Base-by-base conservation (phyloP, 2,113 vertebrate species). In the Lepus americanus region DNA sequence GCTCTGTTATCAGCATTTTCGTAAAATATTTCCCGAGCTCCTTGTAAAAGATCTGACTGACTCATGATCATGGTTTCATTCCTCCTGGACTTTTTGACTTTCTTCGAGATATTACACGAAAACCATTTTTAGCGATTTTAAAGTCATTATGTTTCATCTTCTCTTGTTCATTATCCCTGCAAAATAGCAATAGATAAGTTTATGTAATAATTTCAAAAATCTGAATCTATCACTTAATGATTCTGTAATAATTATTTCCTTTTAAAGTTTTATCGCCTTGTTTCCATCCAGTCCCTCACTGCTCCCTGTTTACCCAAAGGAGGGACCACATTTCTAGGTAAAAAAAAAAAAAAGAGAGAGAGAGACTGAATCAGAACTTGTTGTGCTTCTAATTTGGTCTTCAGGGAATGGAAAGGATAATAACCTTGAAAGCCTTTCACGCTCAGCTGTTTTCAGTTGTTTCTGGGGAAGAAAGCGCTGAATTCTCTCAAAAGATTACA, bases 101-200 rank as follows among this genome's bases (percentile, higher is more conserved):
- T 90, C 27, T 16, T 66, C 67, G 29, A 72, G 29, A n/a, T 55
- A 51, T 84, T 69, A 91, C 59, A 80, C 64, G 51, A 87, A 61
- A 77, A 36, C 85, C n/a, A 77, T 84, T 88, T 88, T 72, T 53
- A 70, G 44, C 76, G 93, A 79, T 86, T 91, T 93, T 93, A n/a
- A 77, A 90, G 67, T 70, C 66, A 94, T 90, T 85, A 76, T 74
- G n/a, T 94, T 94, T 84, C 64, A 83, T 96, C 7, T 96, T 90
- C 61, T 93, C n/a, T 95, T 51, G 12, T 33, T 83, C 70, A 92
- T 86, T 93, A 90, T 74, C 20, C 23, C 36, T 89, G 31, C 16
- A 78, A 94, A 72, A 61, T 51, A 73, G 74, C 31, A 87, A 39
- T 61, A 93, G 90, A 33, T 73, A 89, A 79, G 44, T 88, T 89